Evolutionary conservation across 2,888 invertebrate genomes (phyloP).

Genomic region (Tenthredo mesomela): DNA sequence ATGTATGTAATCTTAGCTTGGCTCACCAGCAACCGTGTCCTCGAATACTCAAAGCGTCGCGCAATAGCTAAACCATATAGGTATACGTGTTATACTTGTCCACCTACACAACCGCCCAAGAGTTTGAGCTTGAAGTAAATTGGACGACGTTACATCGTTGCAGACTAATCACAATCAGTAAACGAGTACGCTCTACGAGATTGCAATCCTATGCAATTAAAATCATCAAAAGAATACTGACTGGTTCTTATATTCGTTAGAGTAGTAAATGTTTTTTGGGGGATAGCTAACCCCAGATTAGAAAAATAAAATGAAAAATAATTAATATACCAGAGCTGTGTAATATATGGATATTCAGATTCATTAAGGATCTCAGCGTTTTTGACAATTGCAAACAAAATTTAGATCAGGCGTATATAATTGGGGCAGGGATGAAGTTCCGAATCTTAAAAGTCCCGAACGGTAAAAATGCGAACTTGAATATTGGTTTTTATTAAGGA

Average conservation of each 20-base stretch:
- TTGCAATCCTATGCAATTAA: neutral
- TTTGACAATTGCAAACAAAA: neutral
- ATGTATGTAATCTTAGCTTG: slow-evolving; percentile 21
- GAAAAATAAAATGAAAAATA: neutral
- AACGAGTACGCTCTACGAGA: neutral
- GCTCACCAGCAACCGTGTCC: slow-evolving; percentile 32
- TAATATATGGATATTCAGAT: neutral
- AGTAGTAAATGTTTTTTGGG: neutral
- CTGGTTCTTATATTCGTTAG: neutral
- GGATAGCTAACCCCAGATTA: neutral
- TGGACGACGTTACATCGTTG: neutral
- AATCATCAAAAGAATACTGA: neutral
- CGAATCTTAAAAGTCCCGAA: no score
- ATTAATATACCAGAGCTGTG: neutral
- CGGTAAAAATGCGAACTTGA: no score
- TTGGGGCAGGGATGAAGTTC: no score
- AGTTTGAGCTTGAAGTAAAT: neutral
- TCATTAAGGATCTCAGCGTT: neutral
- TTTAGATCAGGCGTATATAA: neutral
- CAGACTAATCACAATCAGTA: neutral
- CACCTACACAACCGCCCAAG: neutral
- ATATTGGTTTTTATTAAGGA: no score
- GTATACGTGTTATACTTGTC: neutral
- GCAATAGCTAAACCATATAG: neutral
- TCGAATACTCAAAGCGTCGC: slow-evolving; percentile 5